Evolutionary conservation across 2,888 invertebrate genomes (phyloP).

Genomic region (Microctonus aethiopoides): DNA sequence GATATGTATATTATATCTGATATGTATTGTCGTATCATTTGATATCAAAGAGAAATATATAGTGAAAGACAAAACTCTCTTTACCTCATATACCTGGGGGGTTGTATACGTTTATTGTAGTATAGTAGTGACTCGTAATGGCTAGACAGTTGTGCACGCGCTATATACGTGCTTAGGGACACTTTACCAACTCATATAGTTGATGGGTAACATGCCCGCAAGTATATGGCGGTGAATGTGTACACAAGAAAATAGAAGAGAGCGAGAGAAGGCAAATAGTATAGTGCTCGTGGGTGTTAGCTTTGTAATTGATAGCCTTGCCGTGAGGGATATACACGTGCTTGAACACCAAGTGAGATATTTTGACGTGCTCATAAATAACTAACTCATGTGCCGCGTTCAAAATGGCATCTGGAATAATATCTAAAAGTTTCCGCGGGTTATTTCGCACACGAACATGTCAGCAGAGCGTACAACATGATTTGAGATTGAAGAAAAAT

Average conservation of each 20-base stretch:
- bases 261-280: background rate
- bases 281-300: constrained; percentile 29
- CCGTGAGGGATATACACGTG: constrained; percentile 43
- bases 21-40: background rate
- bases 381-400: constrained; percentile 28
- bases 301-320: constrained; percentile 58
- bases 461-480: too few relatives aligned
- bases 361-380: constrained; percentile 51
- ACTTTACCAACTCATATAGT: constrained; percentile 51
- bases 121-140: constrained; percentile 36
- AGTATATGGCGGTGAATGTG: background rate
- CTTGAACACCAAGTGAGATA: constrained; percentile 42
- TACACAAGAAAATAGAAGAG: background rate
- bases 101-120: background rate
- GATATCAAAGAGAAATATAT: background rate
- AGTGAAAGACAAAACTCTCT: background rate
- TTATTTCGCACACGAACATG: background rate
- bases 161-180: constrained; percentile 37
- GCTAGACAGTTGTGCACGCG: constrained; percentile 43
- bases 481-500: too few relatives aligned
- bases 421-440: background rate
- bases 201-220: constrained; percentile 20
- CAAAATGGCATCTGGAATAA: constrained; percentile 16
- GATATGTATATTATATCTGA: too few relatives aligned
- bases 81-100: background rate